Percentiles rank a stretch among this genome's conserved stretches.
Evolutionary conservation across 1,140 invertebrate genomes (phyloP).

Genomic region (Pachyrhynchus sulphureomaculatus): DNA sequence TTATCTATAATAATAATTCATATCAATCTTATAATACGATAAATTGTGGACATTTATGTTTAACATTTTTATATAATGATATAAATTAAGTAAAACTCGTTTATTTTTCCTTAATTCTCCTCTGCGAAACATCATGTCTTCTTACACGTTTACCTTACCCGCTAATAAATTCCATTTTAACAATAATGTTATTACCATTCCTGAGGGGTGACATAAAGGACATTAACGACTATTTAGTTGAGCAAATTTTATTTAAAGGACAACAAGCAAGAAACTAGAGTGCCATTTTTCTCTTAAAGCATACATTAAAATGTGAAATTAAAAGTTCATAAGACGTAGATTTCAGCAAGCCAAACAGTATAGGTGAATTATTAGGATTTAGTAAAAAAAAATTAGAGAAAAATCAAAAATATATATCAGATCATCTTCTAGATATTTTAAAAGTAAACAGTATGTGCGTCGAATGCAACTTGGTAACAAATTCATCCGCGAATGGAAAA

Average conservation of each 20-base stretch:
- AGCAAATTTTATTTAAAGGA: not conserved
- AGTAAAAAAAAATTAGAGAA: no score
- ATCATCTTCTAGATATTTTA: no score
- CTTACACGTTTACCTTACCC: no score
- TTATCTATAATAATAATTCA: not conserved
- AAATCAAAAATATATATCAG: no score
- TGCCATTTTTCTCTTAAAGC: constrained; percentile 10
- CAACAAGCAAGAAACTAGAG: not conserved
- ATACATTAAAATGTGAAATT: constrained; percentile 33
- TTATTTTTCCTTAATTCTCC: no score
- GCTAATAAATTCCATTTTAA: not conserved
- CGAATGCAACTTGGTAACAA: constrained; percentile 37
- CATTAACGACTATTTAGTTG: not conserved
- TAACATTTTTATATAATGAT: no score
- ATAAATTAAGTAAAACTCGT: not conserved
- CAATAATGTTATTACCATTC: not conserved
- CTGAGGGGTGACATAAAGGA: constrained; percentile 3
- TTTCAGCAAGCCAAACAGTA: no score
- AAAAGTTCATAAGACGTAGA: not conserved
- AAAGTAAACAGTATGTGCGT: no score
- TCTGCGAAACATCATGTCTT: no score
- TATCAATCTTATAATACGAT: constrained; percentile 4
- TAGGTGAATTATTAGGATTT: no score
- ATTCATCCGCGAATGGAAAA: constrained; percentile 41
- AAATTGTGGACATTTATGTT: constrained; percentile 11